These are phyloP conservation scores for Synchiropus splendidus DNA, from an alignment of 2,113 vertebrate species.

Conservation along the genomic window DNA sequence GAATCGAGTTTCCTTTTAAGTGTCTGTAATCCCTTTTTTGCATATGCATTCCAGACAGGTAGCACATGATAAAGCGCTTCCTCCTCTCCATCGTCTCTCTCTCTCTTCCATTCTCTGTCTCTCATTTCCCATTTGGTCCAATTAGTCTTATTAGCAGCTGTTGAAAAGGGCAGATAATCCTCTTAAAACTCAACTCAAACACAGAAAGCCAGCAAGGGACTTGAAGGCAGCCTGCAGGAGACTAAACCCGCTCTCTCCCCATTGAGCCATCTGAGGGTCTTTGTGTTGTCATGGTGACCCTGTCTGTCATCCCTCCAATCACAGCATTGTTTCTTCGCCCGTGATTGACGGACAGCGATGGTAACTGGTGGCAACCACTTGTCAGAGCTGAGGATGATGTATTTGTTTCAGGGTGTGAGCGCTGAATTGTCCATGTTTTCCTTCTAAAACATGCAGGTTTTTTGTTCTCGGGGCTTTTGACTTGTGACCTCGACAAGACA, in stretches of 20 bases:
- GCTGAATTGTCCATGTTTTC: not conserved
- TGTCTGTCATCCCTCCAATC: conserved; percentile 20
- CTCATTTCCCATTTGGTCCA: conserved; percentile 4
- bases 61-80: too few relatives aligned
- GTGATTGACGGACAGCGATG: conserved; percentile 31
- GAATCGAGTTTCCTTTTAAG: too few relatives aligned
- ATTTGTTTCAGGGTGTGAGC: not conserved
- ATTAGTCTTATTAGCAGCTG: conserved; percentile 18
- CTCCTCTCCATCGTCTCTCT: too few relatives aligned
- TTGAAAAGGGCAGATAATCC: conserved; percentile 22
- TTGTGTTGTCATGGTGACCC: conserved; percentile 45
- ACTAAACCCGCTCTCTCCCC: conserved; percentile 3
- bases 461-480: conserved; percentile 20
- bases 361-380: conserved; percentile 40
- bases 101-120: too few relatives aligned
- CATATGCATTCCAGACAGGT: too few relatives aligned
- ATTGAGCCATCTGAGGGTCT: conserved; percentile 27
- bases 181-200: conserved; percentile 12
- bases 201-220: conserved; percentile 12
- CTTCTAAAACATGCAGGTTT: not conserved
- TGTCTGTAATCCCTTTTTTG: too few relatives aligned
- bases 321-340: conserved; percentile 14
- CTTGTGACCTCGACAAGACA: conserved; percentile 24
- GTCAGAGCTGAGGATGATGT: conserved; percentile 19
- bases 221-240: conserved; percentile 1